Evolutionary conservation across 2,888 invertebrate species (phyloP), one percentile per base, ranked within the genome.

Genomic region (Hirtodrosophila duncani): DNA sequence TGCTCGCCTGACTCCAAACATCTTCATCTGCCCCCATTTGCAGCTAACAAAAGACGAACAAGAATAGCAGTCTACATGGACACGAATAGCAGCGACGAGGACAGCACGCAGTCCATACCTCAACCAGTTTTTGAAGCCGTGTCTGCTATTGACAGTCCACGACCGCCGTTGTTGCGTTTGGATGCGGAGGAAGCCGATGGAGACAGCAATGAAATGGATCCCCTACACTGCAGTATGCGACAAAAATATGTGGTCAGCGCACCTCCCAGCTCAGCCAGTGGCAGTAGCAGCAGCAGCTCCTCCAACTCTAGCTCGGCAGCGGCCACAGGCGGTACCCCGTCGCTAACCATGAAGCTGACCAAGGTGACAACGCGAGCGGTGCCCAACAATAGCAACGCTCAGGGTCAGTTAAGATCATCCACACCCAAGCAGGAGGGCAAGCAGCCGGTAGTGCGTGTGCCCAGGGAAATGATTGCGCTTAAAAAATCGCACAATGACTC

Each of bases 401-500:
- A n/a, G n/a, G n/a, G n/a, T n/a, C n/a, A n/a, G n/a, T n/a, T 51
- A 3, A 41, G 45, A 11, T 45, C 51, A 14, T 58, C 67, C 3
- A 67, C 60, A 10, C 71, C 57, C 16, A 71, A 60, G 24, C 30
- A n/a, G 7, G 81, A 80, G n/a, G 67, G 60, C 18, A 80, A 67
- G n/a, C n/a, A n/a, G n/a, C n/a, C n/a, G n/a, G n/a, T n/a, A 29
- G 63, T 70, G 3, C 79, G 80, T 1, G 88, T 89, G 41, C 88
- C 88, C 49, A 87, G 91, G 56, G 92, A 92, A 82, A 85, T 92
- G 46, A 88, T 90, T 66, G 90, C 90, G 1, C 85, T 92, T 14
- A 89, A 92, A 59, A 91, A 90, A 18, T 89, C 92, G 8, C 90
- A 91, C 14, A 91, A 90, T 80, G 91, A 92, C 74, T 92, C 92